A percentile compares a stretch with the other conserved stretches of the same genome.
phyloP scores from a whole-genome alignment of 2,797 vertebrate genomes.

The Chrosomus eos region DNA sequence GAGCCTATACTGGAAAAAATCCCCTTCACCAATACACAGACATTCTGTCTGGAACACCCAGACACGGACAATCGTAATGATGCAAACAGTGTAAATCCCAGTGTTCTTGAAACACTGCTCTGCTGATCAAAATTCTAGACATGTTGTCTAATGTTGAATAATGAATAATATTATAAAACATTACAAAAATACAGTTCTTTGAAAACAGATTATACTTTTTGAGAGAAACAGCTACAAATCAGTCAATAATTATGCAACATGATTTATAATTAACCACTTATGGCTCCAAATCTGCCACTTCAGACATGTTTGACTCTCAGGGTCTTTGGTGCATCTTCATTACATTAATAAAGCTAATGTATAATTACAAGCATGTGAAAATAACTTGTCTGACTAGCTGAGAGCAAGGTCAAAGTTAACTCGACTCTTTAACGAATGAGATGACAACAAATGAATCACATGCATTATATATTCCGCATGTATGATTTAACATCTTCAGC shows the following conservation, averaged over 20 bases:
- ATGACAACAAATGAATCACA: neutral
- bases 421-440: neutral
- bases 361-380: neutral
- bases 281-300: neutral
- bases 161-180: neutral
- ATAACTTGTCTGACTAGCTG: neutral
- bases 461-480: neutral
- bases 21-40: neutral
- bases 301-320: conserved; percentile 10
- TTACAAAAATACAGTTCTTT: neutral
- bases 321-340: neutral
- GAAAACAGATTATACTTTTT: neutral
- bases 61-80: neutral
- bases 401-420: neutral
- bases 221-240: neutral
- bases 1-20: neutral
- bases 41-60: neutral
- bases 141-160: neutral
- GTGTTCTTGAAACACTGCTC: neutral
- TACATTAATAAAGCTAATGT: neutral
- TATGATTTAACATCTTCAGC: conserved; percentile 34
- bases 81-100: neutral
- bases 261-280: neutral
- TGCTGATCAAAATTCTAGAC: neutral
- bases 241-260: neutral